phyloP scores from a whole-genome alignment of 1,140 invertebrate genomes.

The Drosophila paulistorum region DNA sequence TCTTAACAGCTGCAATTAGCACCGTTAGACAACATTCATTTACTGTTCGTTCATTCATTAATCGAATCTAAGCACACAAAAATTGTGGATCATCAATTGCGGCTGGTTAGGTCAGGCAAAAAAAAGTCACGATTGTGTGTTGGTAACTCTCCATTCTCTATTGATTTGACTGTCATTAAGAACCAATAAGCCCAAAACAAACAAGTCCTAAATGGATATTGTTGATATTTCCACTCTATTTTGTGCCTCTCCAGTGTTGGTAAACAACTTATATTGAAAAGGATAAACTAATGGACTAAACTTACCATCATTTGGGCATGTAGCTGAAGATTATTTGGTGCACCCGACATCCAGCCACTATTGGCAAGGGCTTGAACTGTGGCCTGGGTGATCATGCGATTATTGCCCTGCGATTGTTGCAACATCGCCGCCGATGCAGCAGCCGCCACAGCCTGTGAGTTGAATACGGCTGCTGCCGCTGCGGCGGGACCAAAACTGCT shows the following conservation, averaged over 20 bases:
- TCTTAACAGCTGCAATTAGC: too few species aligned
- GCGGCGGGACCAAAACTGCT: slow-evolving; percentile 51
- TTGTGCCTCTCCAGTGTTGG: too few species aligned
- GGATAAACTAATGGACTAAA: background rate
- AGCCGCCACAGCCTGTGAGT: slow-evolving; percentile 60
- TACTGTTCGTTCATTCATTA: slow-evolving; percentile 1
- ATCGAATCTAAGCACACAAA: slow-evolving; percentile 1
- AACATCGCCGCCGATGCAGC: slow-evolving; percentile 64
- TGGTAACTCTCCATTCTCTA: too few species aligned
- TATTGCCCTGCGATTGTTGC: slow-evolving; percentile 51
- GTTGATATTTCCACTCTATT: too few species aligned
- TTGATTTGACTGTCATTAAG: too few species aligned
- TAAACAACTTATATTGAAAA: too few species aligned
- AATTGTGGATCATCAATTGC: too few species aligned
- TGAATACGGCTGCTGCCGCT: slow-evolving; percentile 68
- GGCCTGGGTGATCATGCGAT: slow-evolving; percentile 67
- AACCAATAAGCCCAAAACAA: too few species aligned
- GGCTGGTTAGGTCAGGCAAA: too few species aligned
- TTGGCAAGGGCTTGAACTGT: slow-evolving; percentile 74
- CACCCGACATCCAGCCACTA: slow-evolving; percentile 73
- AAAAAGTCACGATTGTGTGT: background rate
- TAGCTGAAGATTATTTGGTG: slow-evolving; percentile 65
- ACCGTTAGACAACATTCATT: too few species aligned
- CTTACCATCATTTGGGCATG: slow-evolving; percentile 82
- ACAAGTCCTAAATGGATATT: too few species aligned